These are phyloP conservation scores for Belonocnema kinseyi DNA, from an alignment of 1,140 invertebrate species.

Conservation along the genomic window DNA sequence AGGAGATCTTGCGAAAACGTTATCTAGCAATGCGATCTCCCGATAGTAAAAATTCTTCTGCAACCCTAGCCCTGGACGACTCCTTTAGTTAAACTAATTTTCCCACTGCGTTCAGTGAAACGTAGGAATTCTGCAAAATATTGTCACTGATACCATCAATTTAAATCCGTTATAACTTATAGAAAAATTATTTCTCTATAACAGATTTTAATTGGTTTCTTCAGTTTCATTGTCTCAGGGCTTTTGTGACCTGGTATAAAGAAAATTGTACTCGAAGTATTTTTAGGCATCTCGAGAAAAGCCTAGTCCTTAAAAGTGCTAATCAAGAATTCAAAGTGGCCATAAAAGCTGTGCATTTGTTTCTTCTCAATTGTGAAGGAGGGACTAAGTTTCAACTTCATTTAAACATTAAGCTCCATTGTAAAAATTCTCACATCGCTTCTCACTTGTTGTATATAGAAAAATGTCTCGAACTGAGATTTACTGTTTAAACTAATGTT, in stretches of 20 bases:
- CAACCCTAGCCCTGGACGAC: conserved; percentile 61
- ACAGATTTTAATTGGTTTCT: background rate
- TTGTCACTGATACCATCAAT: background rate
- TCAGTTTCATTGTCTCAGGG: background rate
- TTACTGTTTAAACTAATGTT: background rate
- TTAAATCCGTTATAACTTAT: background rate
- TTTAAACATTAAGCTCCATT: background rate
- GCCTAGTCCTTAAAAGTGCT: conserved; percentile 10
- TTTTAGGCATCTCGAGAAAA: background rate
- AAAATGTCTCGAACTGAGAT: background rate
- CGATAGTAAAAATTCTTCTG: conserved; percentile 68
- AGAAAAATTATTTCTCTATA: background rate
- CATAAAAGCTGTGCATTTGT: conserved; percentile 28
- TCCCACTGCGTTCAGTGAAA: background rate
- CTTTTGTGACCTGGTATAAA: background rate
- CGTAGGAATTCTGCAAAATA: background rate
- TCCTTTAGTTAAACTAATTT: conserved; percentile 55
- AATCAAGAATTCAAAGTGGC: conserved; percentile 10
- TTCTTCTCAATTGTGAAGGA: background rate
- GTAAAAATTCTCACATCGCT: background rate
- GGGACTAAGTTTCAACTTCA: background rate
- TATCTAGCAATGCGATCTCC: conserved; percentile 69
- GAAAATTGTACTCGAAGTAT: background rate
- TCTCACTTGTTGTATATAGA: conserved; percentile 4
- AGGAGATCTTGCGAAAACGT: conserved; percentile 71